Conservation (phyloP, 2,113 vertebrate species). For the Pipa parva region DNA sequence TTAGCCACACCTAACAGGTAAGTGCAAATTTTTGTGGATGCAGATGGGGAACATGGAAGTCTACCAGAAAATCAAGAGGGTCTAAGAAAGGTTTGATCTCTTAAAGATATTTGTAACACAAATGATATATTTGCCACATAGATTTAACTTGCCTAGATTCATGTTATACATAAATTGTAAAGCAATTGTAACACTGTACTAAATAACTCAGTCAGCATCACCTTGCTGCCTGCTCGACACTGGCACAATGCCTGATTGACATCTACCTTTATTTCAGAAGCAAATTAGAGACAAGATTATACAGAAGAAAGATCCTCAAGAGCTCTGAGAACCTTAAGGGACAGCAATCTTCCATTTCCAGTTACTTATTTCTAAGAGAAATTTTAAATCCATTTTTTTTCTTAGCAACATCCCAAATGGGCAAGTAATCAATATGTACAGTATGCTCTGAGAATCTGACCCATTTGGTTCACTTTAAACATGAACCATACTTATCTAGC, state of each 20-base stretch:
- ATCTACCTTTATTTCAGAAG: not conserved
- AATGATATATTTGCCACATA: too few relatives aligned
- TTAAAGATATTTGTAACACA: too few relatives aligned
- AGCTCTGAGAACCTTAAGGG: not conserved
- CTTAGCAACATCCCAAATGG: not conserved
- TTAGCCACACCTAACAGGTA: too few relatives aligned
- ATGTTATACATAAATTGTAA: not conserved
- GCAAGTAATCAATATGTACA: not conserved
- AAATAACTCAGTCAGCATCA: not conserved
- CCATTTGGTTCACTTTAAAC: slow-evolving; percentile 48
- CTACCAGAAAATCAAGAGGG: too few relatives aligned
- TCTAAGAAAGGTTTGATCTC: too few relatives aligned
- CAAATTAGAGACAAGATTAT: not conserved
- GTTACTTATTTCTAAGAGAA: not conserved
- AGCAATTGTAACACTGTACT: too few relatives aligned
- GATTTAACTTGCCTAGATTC: too few relatives aligned
- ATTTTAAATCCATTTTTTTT: not conserved
- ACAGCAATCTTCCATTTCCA: not conserved
- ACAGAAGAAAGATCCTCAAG: not conserved
- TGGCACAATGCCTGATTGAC: not conserved
- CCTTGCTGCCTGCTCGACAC: not conserved
- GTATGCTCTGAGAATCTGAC: not conserved
- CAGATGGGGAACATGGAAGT: too few relatives aligned
- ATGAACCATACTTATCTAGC: slow-evolving; percentile 45
- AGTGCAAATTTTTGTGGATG: too few relatives aligned